Base-by-base conservation (phyloP, 2,888 invertebrate species). In the Salpingus planirostris region DNA sequence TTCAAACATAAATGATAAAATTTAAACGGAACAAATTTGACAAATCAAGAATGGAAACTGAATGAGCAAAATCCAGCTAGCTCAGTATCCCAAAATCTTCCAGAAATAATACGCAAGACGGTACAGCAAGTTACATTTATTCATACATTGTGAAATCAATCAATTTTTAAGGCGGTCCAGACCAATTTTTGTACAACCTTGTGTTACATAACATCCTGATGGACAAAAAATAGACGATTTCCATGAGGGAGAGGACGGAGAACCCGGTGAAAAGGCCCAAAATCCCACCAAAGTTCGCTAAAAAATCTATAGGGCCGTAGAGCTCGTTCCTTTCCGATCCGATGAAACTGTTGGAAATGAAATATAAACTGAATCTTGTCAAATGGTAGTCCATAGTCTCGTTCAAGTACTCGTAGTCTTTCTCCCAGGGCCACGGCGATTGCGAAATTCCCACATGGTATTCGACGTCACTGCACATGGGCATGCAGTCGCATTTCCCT, bases 211-310 rank as follows among this genome's bases (percentile, higher is more conserved):
- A 54, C 12, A 63, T 38, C 27, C 65, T 47, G 5, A 74, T 60
- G 0, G 70, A 69, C 25, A 68, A 58, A 51, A 71, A 74, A 47
- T 74, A 74, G 3, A 72, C 52, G 11, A 73, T 57, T 47, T 74
- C 74, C 27, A 73, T 67, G 13, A 73, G 32, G 2, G 66, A 65
- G 10, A 66, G 51, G 11, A 65, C 44, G 3, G 65, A 66, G 38
- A 66, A 63, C 40, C 65, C 66, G 15, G 58, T 58, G 35, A 59
- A 62, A 8, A 62, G 42, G 8, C 61, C 80, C 10, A 80, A 64
- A 1, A 80, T 60, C 44, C 80, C 80, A 3, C 80, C 80, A 48
- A 76, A 76, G 57, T 78, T 78, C 38, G 79, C 79, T 21, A 79
- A 64, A 54, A 80, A 80, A 51, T 80, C 79, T 0, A 76, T 77